Conservation (phyloP, 2,797 vertebrate genomes). For the Buceros bicornis region DNA sequence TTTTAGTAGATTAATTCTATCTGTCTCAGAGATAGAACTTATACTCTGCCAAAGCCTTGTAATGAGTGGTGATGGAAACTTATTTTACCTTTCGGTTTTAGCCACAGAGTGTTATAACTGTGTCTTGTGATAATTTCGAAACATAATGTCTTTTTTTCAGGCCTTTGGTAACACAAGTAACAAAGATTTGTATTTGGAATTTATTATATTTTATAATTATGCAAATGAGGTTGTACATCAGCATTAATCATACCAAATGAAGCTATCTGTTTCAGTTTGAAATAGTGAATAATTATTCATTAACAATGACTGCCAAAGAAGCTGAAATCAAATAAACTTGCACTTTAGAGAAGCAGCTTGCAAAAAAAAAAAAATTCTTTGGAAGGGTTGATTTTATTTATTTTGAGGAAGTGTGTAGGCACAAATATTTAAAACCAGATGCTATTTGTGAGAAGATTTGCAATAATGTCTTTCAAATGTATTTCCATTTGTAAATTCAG, state of each 20-base stretch:
- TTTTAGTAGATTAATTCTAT: conserved; percentile 11
- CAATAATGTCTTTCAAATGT: neutral
- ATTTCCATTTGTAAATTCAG: neutral
- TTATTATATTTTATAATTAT: conserved; percentile 76
- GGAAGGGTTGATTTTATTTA: neutral
- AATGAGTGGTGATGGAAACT: neutral
- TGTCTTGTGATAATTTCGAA: neutral
- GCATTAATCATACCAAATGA: conserved; percentile 75
- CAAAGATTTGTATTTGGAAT: conserved; percentile 41
- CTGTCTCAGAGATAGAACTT: neutral
- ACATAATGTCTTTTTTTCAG: neutral
- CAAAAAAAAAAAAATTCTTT: conserved; percentile 18
- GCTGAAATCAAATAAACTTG: conserved; percentile 74
- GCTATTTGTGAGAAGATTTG: neutral
- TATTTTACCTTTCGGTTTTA: conserved; percentile 23
- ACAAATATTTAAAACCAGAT: conserved; percentile 38
- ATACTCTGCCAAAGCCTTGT: conserved; percentile 15
- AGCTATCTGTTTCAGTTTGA: conserved; percentile 62
- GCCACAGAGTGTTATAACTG: conserved; percentile 8
- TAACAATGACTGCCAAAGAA: conserved; percentile 60
- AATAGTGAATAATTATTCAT: conserved; percentile 76
- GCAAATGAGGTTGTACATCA: conserved; percentile 70
- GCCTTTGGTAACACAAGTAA: conserved; percentile 16
- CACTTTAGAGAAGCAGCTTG: conserved; percentile 58
- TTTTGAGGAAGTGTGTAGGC: neutral